Evolutionary conservation across 1,140 invertebrate genomes (phyloP).

Genomic region (Lepidurus arcticus): DNA sequence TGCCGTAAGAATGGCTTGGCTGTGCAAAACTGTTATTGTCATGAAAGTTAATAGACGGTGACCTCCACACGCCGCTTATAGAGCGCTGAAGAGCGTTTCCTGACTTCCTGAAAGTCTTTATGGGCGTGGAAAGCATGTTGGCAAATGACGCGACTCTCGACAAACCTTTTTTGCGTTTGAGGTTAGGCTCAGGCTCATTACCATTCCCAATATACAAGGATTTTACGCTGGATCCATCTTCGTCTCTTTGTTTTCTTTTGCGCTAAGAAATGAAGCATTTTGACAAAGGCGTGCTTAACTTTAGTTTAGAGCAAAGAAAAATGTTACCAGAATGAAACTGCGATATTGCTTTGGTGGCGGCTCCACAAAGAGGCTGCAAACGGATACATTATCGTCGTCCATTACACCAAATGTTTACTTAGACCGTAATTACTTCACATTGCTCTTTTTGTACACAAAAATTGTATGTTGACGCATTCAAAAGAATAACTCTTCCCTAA

Average conservation of each 20-base stretch:
- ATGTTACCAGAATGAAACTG: slow-evolving; percentile 46
- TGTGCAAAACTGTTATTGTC: slow-evolving; percentile 39
- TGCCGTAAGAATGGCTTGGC: slow-evolving; percentile 7
- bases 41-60: slow-evolving; percentile 37
- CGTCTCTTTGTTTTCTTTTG: slow-evolving; percentile 46
- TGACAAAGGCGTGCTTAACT: background rate
- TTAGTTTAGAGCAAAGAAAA: background rate
- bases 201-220: slow-evolving; percentile 40
- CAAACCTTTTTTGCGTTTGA: slow-evolving; percentile 44
- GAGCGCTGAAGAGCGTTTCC: slow-evolving; percentile 42
- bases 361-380: slow-evolving; percentile 44
- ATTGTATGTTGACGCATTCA: background rate
- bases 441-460: background rate
- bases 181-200: slow-evolving; percentile 39
- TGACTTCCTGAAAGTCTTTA: slow-evolving; percentile 38
- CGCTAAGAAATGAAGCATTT: slow-evolving; percentile 39
- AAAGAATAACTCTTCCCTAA: background rate
- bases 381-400: slow-evolving; percentile 41
- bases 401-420: background rate
- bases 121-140: slow-evolving; percentile 41
- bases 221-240: slow-evolving; percentile 44
- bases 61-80: slow-evolving; percentile 40
- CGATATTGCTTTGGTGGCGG: slow-evolving; percentile 40
- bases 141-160: slow-evolving; percentile 45
- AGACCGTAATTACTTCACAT: background rate